Conservation (phyloP, 1,140 invertebrate species). For the Pachyrhynchus sulphureomaculatus region DNA sequence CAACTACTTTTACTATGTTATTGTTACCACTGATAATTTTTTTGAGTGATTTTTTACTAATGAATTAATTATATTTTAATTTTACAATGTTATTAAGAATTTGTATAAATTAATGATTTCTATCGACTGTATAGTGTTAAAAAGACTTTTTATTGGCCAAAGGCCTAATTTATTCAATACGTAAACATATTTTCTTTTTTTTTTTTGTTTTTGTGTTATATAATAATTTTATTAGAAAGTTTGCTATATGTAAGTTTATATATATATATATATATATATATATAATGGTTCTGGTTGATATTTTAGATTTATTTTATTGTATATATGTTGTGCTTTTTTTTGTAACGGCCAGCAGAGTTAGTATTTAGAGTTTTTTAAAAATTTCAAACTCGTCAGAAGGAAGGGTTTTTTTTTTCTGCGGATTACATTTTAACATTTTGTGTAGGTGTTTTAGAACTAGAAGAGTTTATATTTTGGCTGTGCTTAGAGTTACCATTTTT, state of each 20-base stretch:
- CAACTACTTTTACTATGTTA: background rate
- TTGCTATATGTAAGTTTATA: too few relatives aligned
- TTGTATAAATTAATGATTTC: background rate
- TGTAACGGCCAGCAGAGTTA: too few relatives aligned
- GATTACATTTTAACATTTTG: too few relatives aligned
- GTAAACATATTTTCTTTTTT: too few relatives aligned
- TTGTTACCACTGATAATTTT: background rate
- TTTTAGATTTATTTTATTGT: background rate
- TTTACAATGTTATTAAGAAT: background rate
- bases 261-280: background rate
- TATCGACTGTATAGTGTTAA: slow-evolving; percentile 1
- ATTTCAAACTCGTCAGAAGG: too few relatives aligned
- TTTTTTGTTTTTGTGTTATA: too few relatives aligned
- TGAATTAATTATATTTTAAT: background rate
- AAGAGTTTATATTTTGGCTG: too few relatives aligned
- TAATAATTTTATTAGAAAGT: too few relatives aligned
- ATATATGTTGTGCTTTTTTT: background rate
- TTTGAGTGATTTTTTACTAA: background rate
- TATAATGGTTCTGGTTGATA: slow-evolving; percentile 1
- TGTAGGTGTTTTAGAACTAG: too few relatives aligned
- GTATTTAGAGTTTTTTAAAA: too few relatives aligned
- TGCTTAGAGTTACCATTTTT: too few relatives aligned
- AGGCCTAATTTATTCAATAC: background rate
- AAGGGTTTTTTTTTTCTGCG: too few relatives aligned
- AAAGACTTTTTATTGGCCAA: background rate